Base-by-base conservation (phyloP, 2,797 vertebrate species). In the Chaunax sp. region DNA sequence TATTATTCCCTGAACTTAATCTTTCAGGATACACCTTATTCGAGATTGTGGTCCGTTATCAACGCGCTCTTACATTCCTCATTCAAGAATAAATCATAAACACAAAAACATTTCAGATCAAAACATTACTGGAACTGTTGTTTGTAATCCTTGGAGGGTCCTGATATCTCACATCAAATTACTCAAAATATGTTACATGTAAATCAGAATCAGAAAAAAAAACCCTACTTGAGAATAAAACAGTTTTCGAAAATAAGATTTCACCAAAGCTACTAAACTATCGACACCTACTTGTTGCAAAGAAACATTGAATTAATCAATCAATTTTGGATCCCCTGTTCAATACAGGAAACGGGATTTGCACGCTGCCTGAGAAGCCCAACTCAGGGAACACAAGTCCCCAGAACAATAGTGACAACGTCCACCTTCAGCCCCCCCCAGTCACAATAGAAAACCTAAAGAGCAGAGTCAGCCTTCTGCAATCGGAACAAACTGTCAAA, bases 401-500 rank as follows among this genome's bases (percentile, higher is more conserved):
- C 3, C 2, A 33, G 0, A 22, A 2, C 1, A 30, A 19, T 1
- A 1, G 33, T 50, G 40, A 54, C 33, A 59, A 45, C 12, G 58
- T 55, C 37, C 33, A 70, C 51, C 70, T 66, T 57, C 46, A 28
- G n/a, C n/a, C n/a, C 11, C 56, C 50, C 23, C 22, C 40, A 57
- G 35, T 28, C 37, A 58, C 64, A 75, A 64, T 14, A 75, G 57
- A 40, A 75, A 66, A 57, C 37, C 41, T 20, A n/a, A 73, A 65
- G 49, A 30, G 43, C 63, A 26, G 37, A 55, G 55, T 74, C 73
- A 66, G 69, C 66, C 25, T 4, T 53, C 43, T 49, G 35, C 38
- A 18, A 46, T 50, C 12, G 50, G 25, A 53, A 53, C 19, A 45
- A 63, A 46, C 4, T 15, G 10, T 28, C 23, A 20, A 43, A 62